Conservation (phyloP, 1,140 invertebrate species). For the Heliconius himera region DNA sequence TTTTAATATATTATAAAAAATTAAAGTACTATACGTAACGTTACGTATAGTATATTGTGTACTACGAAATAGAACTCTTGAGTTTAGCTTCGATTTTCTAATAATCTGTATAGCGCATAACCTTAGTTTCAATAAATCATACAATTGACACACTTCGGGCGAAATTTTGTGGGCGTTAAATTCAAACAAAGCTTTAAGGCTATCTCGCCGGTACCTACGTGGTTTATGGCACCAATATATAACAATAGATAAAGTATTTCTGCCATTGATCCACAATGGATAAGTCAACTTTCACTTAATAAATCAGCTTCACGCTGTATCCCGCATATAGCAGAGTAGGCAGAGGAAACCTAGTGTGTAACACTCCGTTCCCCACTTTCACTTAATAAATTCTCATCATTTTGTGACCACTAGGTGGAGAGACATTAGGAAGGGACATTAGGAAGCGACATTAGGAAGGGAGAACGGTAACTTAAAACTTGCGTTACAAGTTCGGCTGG, state of each 20-base stretch:
- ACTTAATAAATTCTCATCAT: not conserved
- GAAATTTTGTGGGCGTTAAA: conserved; percentile 3
- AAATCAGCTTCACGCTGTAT: not conserved
- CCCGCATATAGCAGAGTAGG: too few relatives aligned
- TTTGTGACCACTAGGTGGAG: not conserved
- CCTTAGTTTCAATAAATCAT: not conserved
- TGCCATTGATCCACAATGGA: not conserved
- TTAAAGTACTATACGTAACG: too few relatives aligned
- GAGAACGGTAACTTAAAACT: not conserved
- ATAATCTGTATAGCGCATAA: not conserved
- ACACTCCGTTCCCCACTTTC: too few relatives aligned
- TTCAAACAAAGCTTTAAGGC: conserved; percentile 12
- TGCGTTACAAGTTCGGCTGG: not conserved
- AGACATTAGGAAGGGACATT: too few relatives aligned
- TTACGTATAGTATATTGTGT: too few relatives aligned
- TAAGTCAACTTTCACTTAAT: not conserved
- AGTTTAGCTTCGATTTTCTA: not conserved
- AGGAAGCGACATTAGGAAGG: too few relatives aligned
- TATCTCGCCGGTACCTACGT: not conserved
- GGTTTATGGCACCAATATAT: not conserved
- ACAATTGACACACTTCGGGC: not conserved
- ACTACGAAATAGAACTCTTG: not conserved
- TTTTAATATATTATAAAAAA: too few relatives aligned
- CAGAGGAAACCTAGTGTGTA: too few relatives aligned
- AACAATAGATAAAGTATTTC: conserved; percentile 1